Base-by-base conservation (phyloP, 92 coral and sea anemone species). In the Porites divaricata region DNA sequence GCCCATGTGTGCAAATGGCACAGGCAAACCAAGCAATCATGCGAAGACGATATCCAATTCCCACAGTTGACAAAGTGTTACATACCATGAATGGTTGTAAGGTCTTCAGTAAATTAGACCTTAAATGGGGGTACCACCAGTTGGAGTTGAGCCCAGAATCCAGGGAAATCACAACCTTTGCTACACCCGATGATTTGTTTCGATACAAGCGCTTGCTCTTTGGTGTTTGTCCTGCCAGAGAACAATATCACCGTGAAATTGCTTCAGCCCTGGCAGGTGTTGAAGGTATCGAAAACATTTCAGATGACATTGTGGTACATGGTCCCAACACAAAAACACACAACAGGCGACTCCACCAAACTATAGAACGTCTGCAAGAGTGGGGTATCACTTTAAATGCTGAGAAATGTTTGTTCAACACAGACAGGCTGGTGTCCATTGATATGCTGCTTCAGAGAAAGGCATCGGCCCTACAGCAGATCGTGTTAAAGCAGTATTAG, bases 401-500 rank as follows among this genome's bases (percentile, higher is more conserved):
- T 14, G 88, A 85, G 81, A 90, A 88, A 54, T 91, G 92, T 77
- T 59, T 22, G 22, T 88, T 66, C 73, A 79, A 88, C 81, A 91
- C 78, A 83, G 83, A 88, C 81, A 71, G 73, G 19, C 80, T 88
- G 22, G 90, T 85, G 63, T 85, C 88, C 57, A 81, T 92, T 89
- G 90, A 92, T 0, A 85, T 88, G 82, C 68, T 86, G 75, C 80
- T 89, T 92, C 95, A 2, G 87, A 89, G 83, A 92, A 87, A 49
- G 89, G 95, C 23, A 84, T 89, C 70, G 88, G 93, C 6, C 93
- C 93, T 45, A 89, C 95, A 23, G 82, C 74, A 45, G 95, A 89
- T 85, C 72, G 80, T 41, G 93, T 91, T 13, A 88, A 81, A 62
- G 95, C 90, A 22, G 80, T 91, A 6, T 11, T 81, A 20, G 88